These are phyloP conservation scores for Cheilosia soror DNA, from an alignment of 2,888 invertebrate species.

Conservation along the genomic window DNA sequence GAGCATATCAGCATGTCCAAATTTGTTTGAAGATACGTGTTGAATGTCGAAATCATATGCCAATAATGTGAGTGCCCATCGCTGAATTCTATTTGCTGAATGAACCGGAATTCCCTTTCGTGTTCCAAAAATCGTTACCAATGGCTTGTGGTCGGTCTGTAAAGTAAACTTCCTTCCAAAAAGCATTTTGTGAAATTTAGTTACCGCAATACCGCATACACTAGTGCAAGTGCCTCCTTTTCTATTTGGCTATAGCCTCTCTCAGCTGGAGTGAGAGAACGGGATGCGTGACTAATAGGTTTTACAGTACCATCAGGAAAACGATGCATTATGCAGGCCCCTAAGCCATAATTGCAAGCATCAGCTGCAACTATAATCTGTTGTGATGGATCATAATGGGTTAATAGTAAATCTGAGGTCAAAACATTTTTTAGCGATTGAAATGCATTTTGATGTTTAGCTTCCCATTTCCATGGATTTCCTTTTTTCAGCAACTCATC, in stretches of 20 bases:
- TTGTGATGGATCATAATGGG: constrained; percentile 58
- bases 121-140: background rate
- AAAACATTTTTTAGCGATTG: constrained; percentile 55
- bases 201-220: background rate
- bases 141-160: constrained; percentile 69
- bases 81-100: background rate
- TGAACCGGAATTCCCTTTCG: background rate
- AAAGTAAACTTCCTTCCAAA: constrained; percentile 45
- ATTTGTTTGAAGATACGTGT: too few relatives aligned
- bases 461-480: constrained; percentile 25
- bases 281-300: constrained; percentile 77
- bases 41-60: too few relatives aligned
- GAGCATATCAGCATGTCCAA: too few relatives aligned
- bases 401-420: constrained; percentile 40
- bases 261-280: constrained; percentile 76
- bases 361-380: constrained; percentile 63
- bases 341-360: constrained; percentile 48
- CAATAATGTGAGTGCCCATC: too few relatives aligned
- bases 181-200: background rate
- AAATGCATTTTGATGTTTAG: constrained; percentile 32
- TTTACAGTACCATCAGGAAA: background rate
- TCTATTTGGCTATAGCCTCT: background rate
- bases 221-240: background rate
- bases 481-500: constrained; percentile 51
- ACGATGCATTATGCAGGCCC: constrained; percentile 41